A percentile compares a stretch with the other conserved stretches of the same genome.
Conservation (phyloP, 1,140 invertebrate genomes). For the Lepeophtheirus salmonis region DNA sequence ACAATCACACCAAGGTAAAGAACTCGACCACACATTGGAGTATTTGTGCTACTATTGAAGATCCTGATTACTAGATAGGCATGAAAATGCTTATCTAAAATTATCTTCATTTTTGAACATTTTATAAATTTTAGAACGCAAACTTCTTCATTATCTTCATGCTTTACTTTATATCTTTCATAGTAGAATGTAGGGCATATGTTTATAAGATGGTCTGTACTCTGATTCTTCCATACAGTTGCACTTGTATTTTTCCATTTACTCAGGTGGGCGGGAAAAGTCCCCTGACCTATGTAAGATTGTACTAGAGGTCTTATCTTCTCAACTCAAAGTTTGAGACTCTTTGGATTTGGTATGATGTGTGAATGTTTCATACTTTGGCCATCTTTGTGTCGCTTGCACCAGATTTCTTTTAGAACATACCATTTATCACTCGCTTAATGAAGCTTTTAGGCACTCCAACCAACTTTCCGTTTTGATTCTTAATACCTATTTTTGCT, state of each 20-base stretch:
- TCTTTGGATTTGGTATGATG: not conserved
- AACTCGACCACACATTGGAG: not conserved
- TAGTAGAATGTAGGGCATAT: not conserved
- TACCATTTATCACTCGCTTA: not conserved
- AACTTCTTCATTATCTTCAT: not conserved
- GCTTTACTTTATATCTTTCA: not conserved
- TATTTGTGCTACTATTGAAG: not conserved
- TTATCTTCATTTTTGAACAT: not conserved
- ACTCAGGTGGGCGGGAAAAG: not conserved
- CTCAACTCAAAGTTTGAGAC: not conserved
- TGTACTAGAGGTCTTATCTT: not conserved
- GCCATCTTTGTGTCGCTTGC: not conserved
- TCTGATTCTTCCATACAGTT: not conserved
- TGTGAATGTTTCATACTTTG: not conserved
- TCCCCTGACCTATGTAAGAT: not conserved
- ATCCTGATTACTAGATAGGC: not conserved
- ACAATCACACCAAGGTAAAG: too few relatives aligned
- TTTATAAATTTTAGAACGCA: not conserved
- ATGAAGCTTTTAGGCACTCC: not conserved
- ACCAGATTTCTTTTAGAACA: not conserved
- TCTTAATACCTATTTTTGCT: not conserved
- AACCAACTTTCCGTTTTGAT: not conserved
- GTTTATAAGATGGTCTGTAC: not conserved
- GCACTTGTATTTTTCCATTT: not conserved
- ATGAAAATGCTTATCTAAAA: not conserved